Percentiles rank a stretch among this genome's conserved stretches.
These are phyloP conservation scores for Synergus itoensis DNA, from an alignment of 2,888 invertebrate species.

Conservation along the genomic window DNA sequence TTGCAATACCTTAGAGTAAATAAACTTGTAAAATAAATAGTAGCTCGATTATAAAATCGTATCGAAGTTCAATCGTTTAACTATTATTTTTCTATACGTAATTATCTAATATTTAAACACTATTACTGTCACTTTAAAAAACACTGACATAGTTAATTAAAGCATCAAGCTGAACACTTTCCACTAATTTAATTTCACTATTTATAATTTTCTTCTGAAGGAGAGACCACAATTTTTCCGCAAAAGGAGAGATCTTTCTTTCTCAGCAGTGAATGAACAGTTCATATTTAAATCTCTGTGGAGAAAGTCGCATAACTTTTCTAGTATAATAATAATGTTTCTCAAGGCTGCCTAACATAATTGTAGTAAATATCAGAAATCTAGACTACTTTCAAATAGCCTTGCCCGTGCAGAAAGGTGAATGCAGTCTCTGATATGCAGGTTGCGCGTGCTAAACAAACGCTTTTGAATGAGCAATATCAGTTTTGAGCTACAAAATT, in stretches of 20 bases:
- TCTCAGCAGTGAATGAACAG: not conserved
- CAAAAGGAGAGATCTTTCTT: not conserved
- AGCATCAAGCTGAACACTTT: not conserved
- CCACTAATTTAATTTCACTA: constrained; percentile 14
- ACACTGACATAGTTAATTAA: not conserved
- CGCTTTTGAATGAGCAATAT: not conserved
- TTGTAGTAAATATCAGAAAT: constrained; percentile 61
- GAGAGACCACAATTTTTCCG: not conserved
- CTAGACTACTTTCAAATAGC: constrained; percentile 71
- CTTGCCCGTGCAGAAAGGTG: constrained; percentile 58
- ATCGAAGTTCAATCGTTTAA: not conserved
- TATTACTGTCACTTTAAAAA: not conserved
- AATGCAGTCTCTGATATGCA: constrained; percentile 50
- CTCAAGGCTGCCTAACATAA: constrained; percentile 66
- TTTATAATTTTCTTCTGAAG: not conserved
- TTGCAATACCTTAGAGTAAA: not conserved
- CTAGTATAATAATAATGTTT: constrained; percentile 54
- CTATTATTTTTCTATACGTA: not conserved
- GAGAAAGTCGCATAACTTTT: constrained; percentile 66
- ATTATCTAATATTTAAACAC: not conserved
- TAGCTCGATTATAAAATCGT: not conserved
- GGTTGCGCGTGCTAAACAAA: constrained; percentile 48
- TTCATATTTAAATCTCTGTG: constrained; percentile 39
- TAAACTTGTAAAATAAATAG: not conserved
- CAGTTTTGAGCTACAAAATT: not conserved